Conservation (phyloP, 2,888 invertebrate species). For the Heliconius ismenius region DNA sequence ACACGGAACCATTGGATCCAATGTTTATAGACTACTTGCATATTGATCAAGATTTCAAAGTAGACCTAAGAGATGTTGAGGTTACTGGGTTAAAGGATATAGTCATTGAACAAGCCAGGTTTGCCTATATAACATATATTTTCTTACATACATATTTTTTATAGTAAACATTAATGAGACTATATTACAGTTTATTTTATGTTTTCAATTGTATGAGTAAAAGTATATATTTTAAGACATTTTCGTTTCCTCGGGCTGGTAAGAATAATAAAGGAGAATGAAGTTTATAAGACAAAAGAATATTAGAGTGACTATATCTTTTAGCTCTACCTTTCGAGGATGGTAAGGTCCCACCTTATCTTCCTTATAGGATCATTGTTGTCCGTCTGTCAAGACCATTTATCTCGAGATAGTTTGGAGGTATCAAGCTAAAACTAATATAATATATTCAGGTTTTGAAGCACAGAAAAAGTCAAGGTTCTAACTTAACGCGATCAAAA, state of each 20-base stretch:
- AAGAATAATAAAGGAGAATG: neutral
- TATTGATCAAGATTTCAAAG: slow-evolving; percentile 8
- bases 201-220: neutral
- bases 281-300: no score
- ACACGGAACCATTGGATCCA: slow-evolving; percentile 17
- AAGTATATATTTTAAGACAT: neutral
- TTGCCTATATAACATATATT: neutral
- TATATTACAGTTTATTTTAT: neutral
- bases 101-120: slow-evolving; percentile 3
- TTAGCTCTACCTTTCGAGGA: no score
- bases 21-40: slow-evolving; percentile 15
- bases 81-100: slow-evolving; percentile 19
- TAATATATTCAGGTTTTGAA: no score
- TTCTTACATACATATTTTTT: neutral
- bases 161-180: neutral
- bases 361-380: no score
- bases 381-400: neutral
- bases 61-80: slow-evolving; percentile 10
- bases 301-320: no score
- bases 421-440: no score
- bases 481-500: neutral
- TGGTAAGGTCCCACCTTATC: no score
- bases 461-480: no score
- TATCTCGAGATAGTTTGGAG: no score
- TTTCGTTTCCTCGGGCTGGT: neutral